phyloP scores from a whole-genome alignment of 2,113 vertebrate species.

The Cyprinodon brontotheroides region DNA sequence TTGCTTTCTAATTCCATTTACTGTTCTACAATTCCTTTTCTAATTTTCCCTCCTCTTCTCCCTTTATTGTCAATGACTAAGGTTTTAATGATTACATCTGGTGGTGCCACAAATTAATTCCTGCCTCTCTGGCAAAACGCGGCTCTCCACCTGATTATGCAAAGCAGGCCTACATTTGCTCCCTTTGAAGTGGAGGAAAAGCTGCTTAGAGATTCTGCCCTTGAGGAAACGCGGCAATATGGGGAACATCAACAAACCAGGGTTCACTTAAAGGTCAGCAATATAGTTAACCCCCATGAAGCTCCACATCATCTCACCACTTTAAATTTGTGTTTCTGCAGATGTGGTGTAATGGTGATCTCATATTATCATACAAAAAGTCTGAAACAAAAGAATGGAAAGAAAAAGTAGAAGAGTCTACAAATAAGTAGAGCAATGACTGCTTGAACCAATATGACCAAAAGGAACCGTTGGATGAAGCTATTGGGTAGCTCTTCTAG shows the following conservation, averaged over 20 bases:
- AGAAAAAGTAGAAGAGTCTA: conserved; percentile 57
- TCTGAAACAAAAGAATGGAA: conserved; percentile 4
- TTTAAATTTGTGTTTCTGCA: conserved; percentile 26
- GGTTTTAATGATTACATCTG: conserved; percentile 79
- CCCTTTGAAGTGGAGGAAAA: conserved; percentile 80
- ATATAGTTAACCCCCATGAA: conserved; percentile 62
- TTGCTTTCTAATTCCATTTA: conserved; percentile 31
- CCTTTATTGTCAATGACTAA: conserved; percentile 68
- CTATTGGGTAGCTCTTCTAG: conserved; percentile 12
- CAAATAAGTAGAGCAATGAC: conserved; percentile 56
- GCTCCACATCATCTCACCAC: conserved; percentile 40
- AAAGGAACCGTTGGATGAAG: conserved; percentile 16
- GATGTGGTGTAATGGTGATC: conserved; percentile 16
- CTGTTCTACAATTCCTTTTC: conserved; percentile 49
- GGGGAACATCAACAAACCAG: conserved; percentile 70
- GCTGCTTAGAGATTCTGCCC: conserved; percentile 77
- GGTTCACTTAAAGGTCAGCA: conserved; percentile 78
- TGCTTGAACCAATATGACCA: conserved; percentile 40
- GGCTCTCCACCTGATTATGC: conserved; percentile 83
- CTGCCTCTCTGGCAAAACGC: conserved; percentile 79
- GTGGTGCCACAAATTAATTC: conserved; percentile 78
- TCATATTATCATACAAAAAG: conserved; percentile 5
- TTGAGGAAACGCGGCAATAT: conserved; percentile 70
- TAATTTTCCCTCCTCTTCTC: conserved; percentile 56
- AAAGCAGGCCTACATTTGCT: conserved; percentile 82